These are phyloP conservation scores for Rhyzopertha dominica DNA, from an alignment of 1,140 invertebrate species.

Conservation along the genomic window DNA sequence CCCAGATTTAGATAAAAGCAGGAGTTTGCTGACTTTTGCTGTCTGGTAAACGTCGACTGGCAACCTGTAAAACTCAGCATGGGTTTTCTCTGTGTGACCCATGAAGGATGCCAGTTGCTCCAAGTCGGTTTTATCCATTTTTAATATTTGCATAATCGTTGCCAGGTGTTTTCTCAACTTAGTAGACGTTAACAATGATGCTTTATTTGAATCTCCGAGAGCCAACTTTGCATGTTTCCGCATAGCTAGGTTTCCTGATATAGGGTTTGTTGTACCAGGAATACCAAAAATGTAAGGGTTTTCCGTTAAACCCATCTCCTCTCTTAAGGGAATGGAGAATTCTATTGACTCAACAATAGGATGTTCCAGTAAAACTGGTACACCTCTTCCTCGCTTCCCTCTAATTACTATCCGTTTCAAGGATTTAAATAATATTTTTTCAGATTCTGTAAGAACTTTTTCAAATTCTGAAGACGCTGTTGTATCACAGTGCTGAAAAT, in stretches of 20 bases:
- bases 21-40: too few relatives aligned
- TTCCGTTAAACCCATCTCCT: too few relatives aligned
- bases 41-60: too few relatives aligned
- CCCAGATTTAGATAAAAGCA: too few relatives aligned
- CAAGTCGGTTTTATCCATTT: conserved; percentile 31
- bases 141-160: conserved; percentile 38
- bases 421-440: too few relatives aligned
- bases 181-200: conserved; percentile 21
- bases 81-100: conserved; percentile 20
- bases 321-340: too few relatives aligned
- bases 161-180: conserved; percentile 41
- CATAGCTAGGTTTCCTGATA: conserved; percentile 33
- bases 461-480: too few relatives aligned
- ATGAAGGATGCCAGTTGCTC: conserved; percentile 34
- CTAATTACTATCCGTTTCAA: conserved; percentile 5
- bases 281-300: conserved; percentile 26
- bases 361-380: conserved; percentile 14
- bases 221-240: conserved; percentile 25
- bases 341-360: too few relatives aligned
- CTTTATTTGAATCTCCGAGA: conserved; percentile 28
- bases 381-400: conserved; percentile 9
- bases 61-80: too few relatives aligned
- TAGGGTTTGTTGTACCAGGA: conserved; percentile 17
- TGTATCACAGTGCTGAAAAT: too few relatives aligned
- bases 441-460: too few relatives aligned